Evolutionary conservation across 2,113 vertebrate genomes (phyloP).

Genomic region (Burhinus oedicnemus): DNA sequence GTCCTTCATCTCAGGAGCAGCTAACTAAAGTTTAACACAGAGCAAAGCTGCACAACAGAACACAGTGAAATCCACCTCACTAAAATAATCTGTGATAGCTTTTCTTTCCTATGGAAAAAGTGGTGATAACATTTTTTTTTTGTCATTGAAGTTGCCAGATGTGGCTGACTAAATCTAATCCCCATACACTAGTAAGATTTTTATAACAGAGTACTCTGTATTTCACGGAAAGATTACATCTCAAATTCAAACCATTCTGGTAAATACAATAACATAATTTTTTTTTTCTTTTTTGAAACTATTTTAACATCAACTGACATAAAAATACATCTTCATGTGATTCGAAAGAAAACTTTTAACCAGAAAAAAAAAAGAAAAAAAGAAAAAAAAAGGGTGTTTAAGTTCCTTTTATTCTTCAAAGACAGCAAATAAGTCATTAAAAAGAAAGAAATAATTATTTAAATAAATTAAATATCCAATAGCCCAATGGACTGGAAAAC

Average conservation of each 20-base stretch:
- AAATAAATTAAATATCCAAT: neutral
- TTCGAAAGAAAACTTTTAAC: neutral
- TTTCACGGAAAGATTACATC: neutral
- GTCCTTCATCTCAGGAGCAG: neutral
- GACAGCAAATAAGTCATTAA: neutral
- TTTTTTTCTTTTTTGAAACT: rapidly evolving
- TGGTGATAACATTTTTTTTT: neutral
- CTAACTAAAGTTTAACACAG: neutral
- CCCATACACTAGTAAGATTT: neutral
- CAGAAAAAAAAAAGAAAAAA: neutral
- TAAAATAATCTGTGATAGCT: neutral
- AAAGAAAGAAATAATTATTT: neutral
- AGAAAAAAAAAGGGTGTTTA: neutral
- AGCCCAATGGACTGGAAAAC: neutral
- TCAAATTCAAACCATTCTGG: neutral
- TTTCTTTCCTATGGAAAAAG: neutral
- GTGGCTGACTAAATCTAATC: neutral
- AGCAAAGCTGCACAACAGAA: neutral
- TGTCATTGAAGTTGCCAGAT: neutral
- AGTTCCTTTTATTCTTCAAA: neutral
- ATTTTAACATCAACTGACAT: neutral
- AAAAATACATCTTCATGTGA: neutral
- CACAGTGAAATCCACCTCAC: neutral
- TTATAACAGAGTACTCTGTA: neutral
- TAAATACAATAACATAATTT: neutral